Conservation (phyloP, 2,113 vertebrate genomes). For the Noturus placidus region DNA sequence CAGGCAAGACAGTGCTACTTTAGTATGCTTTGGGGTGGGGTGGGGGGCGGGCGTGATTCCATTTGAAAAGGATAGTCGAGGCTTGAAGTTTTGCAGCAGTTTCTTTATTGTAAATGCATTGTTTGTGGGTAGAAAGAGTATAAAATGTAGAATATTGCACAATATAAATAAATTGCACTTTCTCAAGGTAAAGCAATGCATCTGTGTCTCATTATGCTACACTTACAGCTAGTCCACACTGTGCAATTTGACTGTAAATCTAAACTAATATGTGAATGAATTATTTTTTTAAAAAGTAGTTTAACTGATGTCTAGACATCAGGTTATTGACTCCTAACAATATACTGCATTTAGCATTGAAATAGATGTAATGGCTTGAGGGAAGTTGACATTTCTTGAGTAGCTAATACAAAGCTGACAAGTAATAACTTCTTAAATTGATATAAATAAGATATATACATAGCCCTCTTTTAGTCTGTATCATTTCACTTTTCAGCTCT, state of each 20-base stretch:
- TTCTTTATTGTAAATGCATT: constrained; percentile 56
- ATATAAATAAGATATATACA: constrained; percentile 42
- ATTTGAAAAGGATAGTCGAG: constrained; percentile 34
- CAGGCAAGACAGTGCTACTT: constrained; percentile 35
- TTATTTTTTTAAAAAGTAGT: constrained; percentile 2
- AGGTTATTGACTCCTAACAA: constrained; percentile 10
- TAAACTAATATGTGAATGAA: constrained; percentile 20
- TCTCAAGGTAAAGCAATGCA: constrained; percentile 74
- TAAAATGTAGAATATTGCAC: constrained; percentile 82
- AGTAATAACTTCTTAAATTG: constrained; percentile 38
- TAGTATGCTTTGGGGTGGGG: not conserved
- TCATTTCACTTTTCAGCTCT: constrained; percentile 26
- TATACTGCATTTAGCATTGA: constrained; percentile 44
- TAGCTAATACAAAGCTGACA: constrained; percentile 39
- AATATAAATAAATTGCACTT: constrained; percentile 81
- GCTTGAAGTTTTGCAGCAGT: constrained; percentile 39
- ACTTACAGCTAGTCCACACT: constrained; percentile 63
- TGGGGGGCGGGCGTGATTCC: not conserved
- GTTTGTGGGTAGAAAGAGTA: constrained; percentile 74
- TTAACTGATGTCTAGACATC: not conserved
- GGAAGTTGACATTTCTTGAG: constrained; percentile 25
- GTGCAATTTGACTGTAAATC: constrained; percentile 31
- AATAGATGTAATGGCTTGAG: constrained; percentile 27
- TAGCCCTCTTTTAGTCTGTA: constrained; percentile 49
- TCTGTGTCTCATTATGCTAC: constrained; percentile 73